Evolutionary conservation across 2,113 vertebrate genomes (phyloP).

Genomic region (Meleagris gallopavo): DNA sequence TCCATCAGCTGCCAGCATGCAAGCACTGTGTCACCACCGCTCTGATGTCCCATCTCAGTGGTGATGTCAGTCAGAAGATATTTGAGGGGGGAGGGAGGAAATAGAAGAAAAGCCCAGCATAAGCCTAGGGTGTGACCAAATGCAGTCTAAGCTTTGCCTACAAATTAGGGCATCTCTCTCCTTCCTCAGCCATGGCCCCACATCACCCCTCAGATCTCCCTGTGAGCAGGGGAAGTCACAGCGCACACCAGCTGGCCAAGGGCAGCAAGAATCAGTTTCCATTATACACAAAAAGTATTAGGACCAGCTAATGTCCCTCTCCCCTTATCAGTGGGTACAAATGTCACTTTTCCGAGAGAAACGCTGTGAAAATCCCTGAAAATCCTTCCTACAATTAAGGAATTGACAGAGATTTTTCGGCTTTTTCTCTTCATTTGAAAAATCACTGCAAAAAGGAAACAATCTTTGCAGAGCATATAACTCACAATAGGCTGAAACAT

Average conservation of each 20-base stretch:
- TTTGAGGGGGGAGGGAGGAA: not conserved
- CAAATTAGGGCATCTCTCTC: not conserved
- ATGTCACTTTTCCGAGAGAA: slow-evolving; percentile 37
- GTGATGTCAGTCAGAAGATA: slow-evolving; percentile 28
- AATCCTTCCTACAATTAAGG: slow-evolving; percentile 47
- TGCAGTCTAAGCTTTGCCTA: not conserved
- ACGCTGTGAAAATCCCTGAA: slow-evolving; percentile 27
- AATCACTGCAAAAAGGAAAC: slow-evolving; percentile 51
- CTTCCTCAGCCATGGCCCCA: not conserved
- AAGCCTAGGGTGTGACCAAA: not conserved
- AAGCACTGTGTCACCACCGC: not conserved
- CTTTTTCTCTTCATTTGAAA: slow-evolving; percentile 43
- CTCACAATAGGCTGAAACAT: slow-evolving; percentile 56
- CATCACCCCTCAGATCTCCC: not conserved
- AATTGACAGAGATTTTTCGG: slow-evolving; percentile 57
- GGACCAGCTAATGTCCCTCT: slow-evolving; percentile 47
- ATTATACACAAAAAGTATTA: slow-evolving; percentile 27
- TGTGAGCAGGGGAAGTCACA: not conserved
- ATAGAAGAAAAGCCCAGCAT: not conserved
- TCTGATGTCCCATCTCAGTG: not conserved
- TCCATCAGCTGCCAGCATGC: not conserved
- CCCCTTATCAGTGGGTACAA: slow-evolving; percentile 47
- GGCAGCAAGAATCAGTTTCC: slow-evolving; percentile 52
- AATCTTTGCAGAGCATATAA: slow-evolving; percentile 35
- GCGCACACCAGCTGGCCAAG: not conserved